Conservation (phyloP, 2,113 vertebrate genomes). For the Microcebus jonahi region DNA sequence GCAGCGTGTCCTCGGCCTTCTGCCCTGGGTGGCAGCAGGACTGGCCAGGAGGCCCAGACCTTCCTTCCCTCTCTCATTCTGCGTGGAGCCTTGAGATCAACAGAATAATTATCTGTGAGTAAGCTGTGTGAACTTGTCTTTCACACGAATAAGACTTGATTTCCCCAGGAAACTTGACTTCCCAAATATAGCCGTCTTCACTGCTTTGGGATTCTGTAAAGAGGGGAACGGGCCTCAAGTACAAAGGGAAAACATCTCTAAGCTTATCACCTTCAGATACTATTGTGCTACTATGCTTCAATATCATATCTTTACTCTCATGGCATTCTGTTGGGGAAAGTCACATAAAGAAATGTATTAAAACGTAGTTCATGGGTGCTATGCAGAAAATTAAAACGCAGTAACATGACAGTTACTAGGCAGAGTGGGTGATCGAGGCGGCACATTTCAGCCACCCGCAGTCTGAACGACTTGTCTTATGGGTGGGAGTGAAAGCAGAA, state of each 20-base stretch:
- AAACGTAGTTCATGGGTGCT: not conserved
- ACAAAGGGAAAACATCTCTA: not conserved
- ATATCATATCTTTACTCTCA: not conserved
- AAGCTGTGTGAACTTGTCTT: not conserved
- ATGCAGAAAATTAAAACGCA: not conserved
- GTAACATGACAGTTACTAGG: no score
- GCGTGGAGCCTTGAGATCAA: not conserved
- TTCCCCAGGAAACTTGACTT: not conserved
- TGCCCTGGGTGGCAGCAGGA: rapidly evolving
- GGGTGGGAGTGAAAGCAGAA: not conserved
- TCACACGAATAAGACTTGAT: not conserved
- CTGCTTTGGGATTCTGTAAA: not conserved
- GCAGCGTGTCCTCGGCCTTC: rapidly evolving
- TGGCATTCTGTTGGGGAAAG: not conserved
- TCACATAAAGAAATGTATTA: not conserved
- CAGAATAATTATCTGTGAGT: not conserved
- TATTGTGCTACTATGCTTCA: rapidly evolving
- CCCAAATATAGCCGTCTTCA: rapidly evolving
- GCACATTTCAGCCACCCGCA: not conserved
- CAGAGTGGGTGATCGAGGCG: rapidly evolving
- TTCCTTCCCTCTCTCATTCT: not conserved
- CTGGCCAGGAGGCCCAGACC: not conserved
- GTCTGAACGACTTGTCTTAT: not conserved
- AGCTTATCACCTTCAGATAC: no score
- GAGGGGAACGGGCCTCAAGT: not conserved